These are phyloP conservation scores for Suricata suricatta DNA, from an alignment of 2,113 vertebrate species.

Conservation along the genomic window DNA sequence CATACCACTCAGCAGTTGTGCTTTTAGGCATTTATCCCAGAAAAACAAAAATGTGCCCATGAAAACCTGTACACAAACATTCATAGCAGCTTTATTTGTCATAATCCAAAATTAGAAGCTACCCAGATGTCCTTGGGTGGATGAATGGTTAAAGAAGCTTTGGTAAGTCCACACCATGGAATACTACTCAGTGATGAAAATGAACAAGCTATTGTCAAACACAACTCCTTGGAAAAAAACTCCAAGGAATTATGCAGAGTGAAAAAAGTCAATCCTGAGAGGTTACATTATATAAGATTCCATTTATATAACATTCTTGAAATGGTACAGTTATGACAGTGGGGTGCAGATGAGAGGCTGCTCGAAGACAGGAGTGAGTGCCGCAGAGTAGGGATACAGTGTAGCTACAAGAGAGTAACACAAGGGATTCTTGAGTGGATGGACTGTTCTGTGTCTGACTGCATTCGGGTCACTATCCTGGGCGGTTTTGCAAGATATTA, in stretches of 20 bases:
- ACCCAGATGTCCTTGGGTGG: not conserved
- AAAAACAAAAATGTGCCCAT: not conserved
- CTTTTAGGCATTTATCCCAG: not conserved
- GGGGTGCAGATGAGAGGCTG: not conserved
- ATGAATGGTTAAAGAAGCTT: not conserved
- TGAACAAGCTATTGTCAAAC: not conserved
- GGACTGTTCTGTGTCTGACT: not conserved
- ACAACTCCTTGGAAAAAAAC: not conserved
- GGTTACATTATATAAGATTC: not conserved
- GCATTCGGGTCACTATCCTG: not conserved
- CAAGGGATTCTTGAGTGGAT: not conserved
- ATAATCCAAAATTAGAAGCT: not conserved
- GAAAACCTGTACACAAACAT: not conserved
- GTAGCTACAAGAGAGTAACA: not conserved
- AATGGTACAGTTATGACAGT: not conserved
- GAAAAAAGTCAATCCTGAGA: not conserved
- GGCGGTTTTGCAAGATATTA: not conserved
- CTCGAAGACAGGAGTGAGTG: not conserved
- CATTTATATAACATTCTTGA: not conserved
- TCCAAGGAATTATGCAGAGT: not conserved
- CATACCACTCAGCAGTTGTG: not conserved
- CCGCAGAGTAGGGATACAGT: fast-evolving
- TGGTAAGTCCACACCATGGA: not conserved
- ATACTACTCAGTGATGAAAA: not conserved
- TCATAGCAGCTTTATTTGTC: not conserved